Evolutionary conservation across 2,888 invertebrate genomes (phyloP).

Genomic region (Eupeodes latifasciatus): DNA sequence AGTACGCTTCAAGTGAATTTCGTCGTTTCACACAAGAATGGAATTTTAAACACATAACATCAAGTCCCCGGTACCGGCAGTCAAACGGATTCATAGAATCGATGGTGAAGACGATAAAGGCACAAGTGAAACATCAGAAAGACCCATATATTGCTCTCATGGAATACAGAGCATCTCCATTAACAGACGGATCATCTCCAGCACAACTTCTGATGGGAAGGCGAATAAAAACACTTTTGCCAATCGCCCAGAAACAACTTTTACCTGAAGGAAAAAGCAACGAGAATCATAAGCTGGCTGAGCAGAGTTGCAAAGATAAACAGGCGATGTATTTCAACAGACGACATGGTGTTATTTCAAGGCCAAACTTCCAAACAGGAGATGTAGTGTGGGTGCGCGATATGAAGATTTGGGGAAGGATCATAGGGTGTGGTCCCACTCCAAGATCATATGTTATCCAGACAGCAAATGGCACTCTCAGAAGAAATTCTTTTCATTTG

Average conservation of each 20-base stretch:
- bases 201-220: neutral
- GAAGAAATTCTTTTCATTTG: slow-evolving; percentile 1
- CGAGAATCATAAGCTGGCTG: neutral
- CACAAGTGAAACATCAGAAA: slow-evolving; percentile 2
- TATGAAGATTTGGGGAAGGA: slow-evolving; percentile 15
- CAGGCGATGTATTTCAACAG: slow-evolving; percentile 8
- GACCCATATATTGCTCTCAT: slow-evolving; percentile 1
- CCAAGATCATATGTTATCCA: slow-evolving; percentile 24
- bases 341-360: slow-evolving; percentile 8
- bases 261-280: neutral
- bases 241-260: neutral
- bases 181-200: slow-evolving; percentile 20
- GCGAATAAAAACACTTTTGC: neutral
- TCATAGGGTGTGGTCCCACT: slow-evolving; percentile 17
- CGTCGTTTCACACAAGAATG: slow-evolving; percentile 13
- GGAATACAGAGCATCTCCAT: slow-evolving; percentile 31
- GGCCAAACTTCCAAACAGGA: slow-evolving; percentile 13
- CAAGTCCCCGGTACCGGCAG: slow-evolving; percentile 4
- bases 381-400: slow-evolving; percentile 16
- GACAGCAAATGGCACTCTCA: slow-evolving; percentile 20
- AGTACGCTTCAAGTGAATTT: slow-evolving; percentile 16
- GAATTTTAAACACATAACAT: slow-evolving; percentile 23
- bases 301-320: neutral
- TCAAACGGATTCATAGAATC: slow-evolving; percentile 14
- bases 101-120: slow-evolving; percentile 3